Percentiles rank a stretch among this genome's conserved stretches.
phyloP scores from a whole-genome alignment of 2,888 invertebrate genomes.

The Chrysolina haemoptera region DNA sequence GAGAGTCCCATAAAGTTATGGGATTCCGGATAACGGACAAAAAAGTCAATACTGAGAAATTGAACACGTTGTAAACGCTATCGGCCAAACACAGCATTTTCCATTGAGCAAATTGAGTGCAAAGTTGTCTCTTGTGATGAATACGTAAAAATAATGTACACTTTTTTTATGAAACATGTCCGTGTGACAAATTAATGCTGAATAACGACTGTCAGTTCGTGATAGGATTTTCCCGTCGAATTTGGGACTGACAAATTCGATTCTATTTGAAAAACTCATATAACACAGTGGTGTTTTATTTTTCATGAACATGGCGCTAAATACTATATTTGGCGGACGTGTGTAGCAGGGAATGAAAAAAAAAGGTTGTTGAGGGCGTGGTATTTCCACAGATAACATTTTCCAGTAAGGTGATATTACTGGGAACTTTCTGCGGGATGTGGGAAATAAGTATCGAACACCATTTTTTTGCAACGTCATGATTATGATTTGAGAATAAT shows the following conservation, averaged over 20 bases:
- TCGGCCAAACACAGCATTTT: background rate
- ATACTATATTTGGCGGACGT: too few species aligned
- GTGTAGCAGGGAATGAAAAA: too few species aligned
- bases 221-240: slow-evolving; percentile 11
- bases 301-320: too few species aligned
- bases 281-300: background rate
- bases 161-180: slow-evolving; percentile 12
- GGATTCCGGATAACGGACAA: background rate
- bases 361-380: too few species aligned
- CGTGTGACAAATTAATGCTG: slow-evolving; percentile 18
- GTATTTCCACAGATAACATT: too few species aligned
- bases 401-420: too few species aligned
- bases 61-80: background rate
- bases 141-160: background rate
- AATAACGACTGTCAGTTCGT: slow-evolving; percentile 17
- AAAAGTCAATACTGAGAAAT: background rate
- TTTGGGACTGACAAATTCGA: background rate
- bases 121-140: slow-evolving; percentile 13
- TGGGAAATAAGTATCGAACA: too few species aligned
- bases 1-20: too few species aligned
- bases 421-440: too few species aligned
- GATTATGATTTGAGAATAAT: too few species aligned
- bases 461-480: too few species aligned
- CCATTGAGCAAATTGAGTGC: background rate
- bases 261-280: background rate